Percentiles rank a stretch among this genome's conserved stretches.
Conservation (phyloP, 2,113 vertebrate genomes). For the Varanus komodoensis region DNA sequence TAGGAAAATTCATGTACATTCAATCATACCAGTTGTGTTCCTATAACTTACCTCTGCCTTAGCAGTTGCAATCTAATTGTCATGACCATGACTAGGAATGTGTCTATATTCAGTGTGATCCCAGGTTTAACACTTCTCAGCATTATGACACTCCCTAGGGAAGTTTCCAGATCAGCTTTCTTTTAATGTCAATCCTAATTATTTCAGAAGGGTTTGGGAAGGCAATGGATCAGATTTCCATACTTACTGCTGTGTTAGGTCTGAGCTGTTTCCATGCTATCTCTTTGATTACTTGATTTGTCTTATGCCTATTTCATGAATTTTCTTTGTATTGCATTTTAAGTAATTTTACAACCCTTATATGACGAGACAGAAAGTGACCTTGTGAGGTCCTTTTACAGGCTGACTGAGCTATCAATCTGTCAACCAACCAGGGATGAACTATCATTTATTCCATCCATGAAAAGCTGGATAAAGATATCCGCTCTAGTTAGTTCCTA, state of each 20-base stretch:
- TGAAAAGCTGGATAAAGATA: background rate
- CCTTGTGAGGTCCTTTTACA: background rate
- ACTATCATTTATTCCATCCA: background rate
- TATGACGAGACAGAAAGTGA: background rate
- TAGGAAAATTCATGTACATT: too few relatives aligned
- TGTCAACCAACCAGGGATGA: background rate
- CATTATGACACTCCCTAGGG: background rate
- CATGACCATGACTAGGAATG: too few relatives aligned
- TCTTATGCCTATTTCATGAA: background rate
- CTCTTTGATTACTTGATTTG: background rate
- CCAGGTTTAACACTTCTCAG: too few relatives aligned
- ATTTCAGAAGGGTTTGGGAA: background rate
- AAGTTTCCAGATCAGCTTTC: background rate
- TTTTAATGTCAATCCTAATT: background rate
- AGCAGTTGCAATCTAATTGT: too few relatives aligned
- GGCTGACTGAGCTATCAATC: background rate
- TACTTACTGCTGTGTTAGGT: background rate
- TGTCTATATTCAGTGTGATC: too few relatives aligned
- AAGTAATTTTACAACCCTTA: background rate
- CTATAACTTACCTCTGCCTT: too few relatives aligned
- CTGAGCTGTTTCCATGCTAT: background rate
- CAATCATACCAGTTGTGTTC: too few relatives aligned
- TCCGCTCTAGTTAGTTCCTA: background rate
- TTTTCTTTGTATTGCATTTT: background rate
- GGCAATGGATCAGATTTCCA: background rate